Conservation (phyloP, 2,797 vertebrate species). For the Lycodopsis pacificus region DNA sequence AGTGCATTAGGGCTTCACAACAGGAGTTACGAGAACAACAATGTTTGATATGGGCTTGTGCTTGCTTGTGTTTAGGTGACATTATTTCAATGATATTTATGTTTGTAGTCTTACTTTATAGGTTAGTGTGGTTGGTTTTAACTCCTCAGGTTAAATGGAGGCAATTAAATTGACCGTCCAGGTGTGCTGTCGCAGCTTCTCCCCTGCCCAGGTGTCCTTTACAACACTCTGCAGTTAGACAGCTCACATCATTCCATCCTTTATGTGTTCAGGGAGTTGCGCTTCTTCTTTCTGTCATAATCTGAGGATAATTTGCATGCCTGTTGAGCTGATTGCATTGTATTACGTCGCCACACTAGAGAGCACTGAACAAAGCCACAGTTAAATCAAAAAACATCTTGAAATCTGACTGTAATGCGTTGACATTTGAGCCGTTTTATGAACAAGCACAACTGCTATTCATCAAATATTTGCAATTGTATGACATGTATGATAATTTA, state of each 20-base stretch:
- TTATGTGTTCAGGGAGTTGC: conserved; percentile 35
- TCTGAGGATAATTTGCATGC: conserved; percentile 12
- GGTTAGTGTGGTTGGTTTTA: conserved; percentile 2
- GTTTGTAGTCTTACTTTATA: conserved; percentile 13
- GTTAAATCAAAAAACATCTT: background rate
- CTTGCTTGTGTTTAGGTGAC: background rate
- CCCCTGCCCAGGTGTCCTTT: conserved; percentile 66
- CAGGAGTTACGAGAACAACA: background rate
- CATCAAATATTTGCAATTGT: background rate
- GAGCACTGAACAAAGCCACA: background rate
- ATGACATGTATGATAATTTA: background rate
- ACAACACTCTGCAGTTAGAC: conserved; percentile 43
- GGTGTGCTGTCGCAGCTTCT: conserved; percentile 56
- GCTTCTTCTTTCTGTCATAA: conserved; percentile 40
- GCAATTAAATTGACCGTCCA: conserved; percentile 45
- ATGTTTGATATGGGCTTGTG: background rate
- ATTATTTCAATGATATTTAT: background rate
- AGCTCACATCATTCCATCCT: conserved; percentile 45
- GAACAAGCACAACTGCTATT: background rate
- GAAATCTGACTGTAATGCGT: background rate
- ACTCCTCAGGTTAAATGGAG: conserved; percentile 40
- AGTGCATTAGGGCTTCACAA: background rate
- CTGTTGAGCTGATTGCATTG: conserved; percentile 1
- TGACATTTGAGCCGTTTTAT: background rate
- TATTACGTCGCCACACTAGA: background rate